Evolutionary conservation across 1,140 invertebrate species (phyloP), one percentile per base, ranked within the genome.

Genomic region (Wasmannia auropunctata): DNA sequence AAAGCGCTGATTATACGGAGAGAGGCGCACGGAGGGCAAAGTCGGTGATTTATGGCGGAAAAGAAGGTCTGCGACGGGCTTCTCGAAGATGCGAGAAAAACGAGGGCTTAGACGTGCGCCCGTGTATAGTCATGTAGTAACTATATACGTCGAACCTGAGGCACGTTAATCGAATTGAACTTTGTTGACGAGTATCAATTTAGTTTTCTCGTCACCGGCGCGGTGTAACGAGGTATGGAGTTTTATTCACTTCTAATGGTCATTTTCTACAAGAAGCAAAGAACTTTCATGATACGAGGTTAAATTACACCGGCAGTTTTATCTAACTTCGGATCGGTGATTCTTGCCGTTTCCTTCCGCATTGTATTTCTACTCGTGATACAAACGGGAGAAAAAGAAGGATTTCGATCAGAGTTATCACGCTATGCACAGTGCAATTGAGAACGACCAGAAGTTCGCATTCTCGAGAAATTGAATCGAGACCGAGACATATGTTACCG

Each of bases 1-100:
- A 28, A 16, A 76, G 19, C 10, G 34, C 51, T 83, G 79, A 58
- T 83, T 83, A 58, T 58, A 74, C 19, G 16, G 43, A n/a, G n/a
- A n/a, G n/a, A n/a, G n/a, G n/a, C n/a, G 34, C 37, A 37, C 51
- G 28, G 14, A 19, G 22, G 14, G 37, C 25, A 51, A 80, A 37
- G 43, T 19, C 49, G 77, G 63, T 83, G 79, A 83, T 83, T 83
- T 74, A 74, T 49, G 43, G 46, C 3, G 34, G 49, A 80, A 79
- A 80, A 49, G 43, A 80, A 69, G 22, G 3, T 7, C 34, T 31
- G 46, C 28, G 62, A 80, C 40, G 28, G 10, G 49, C 22, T 58
- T 11, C 10, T 34, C 37, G 37, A 25, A 28, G 79, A 60, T 31
- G 37, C 19, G 54, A 31, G 67, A 74, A 46, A 72, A 83, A 60